Evolutionary conservation across 2,888 invertebrate genomes (phyloP), one percentile per base, ranked within the genome.

Genomic region (Holacanthella duospinosa): DNA sequence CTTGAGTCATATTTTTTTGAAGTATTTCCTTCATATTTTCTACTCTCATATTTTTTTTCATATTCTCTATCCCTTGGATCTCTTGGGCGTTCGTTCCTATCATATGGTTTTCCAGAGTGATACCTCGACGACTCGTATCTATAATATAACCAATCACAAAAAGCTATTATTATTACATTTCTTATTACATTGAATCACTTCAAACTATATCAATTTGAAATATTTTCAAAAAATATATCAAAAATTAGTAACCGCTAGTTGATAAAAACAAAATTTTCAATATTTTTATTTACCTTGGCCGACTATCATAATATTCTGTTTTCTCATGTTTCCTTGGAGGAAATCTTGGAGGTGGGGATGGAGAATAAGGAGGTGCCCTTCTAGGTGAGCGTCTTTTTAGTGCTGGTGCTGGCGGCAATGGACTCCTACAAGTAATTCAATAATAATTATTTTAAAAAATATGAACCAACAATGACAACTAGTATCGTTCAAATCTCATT

Each of bases 341-440:
- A 61, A 66, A 67, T 62, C 71, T 29, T 6, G 71, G 68, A 24
- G 70, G 70, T 21, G 72, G 69, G 25, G 72, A 71, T 21, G 72
- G 71, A 28, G 71, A 70, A 53, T 63, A 70, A 29, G 70, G 70
- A 9, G 71, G 70, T 2, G 71, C 69, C 43, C 71, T 56, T 58
- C 72, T 44, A 24, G 71, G 72, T 3, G 72, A 71, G 9, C 68
- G 64, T 12, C 66, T 29, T 44, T 66, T 69, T 26, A 58, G n/a
- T n/a, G n/a, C 57, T 36, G 66, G 64, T 25, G 62, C 58, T 16
- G 64, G 61, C 4, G 66, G 66, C 48, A 54, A 61, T 1, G 48
- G 48, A 48, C 48, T 48, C 48, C 48, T 48, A 48, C n/a, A n/a
- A n/a, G n/a, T n/a, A n/a, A n/a, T n/a, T n/a, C n/a, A n/a, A n/a